Evolutionary conservation across 2,888 invertebrate genomes (phyloP).

Genomic region (Pammene fasciana): DNA sequence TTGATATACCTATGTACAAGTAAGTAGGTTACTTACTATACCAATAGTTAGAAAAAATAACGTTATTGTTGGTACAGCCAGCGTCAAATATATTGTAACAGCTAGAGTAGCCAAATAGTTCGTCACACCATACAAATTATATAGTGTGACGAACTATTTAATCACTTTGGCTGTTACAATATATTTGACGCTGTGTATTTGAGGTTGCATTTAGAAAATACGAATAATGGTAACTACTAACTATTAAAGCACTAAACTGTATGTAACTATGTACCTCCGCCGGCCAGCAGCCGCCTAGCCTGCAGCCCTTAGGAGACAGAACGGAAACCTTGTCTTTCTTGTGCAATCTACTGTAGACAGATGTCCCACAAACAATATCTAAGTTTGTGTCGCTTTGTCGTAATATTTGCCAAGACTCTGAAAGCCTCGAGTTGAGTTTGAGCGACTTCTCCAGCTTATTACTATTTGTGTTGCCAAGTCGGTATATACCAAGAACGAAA

Average conservation of each 20-base stretch:
- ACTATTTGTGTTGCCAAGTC: slow-evolving; percentile 43
- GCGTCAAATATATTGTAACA: too few relatives aligned
- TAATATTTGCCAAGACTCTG: slow-evolving; percentile 72
- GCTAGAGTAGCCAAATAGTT: too few relatives aligned
- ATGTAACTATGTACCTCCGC: too few relatives aligned
- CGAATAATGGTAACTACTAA: background rate
- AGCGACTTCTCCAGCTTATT: slow-evolving; percentile 41
- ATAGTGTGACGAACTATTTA: too few relatives aligned
- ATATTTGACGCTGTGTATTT: too few relatives aligned
- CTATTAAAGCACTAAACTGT: background rate
- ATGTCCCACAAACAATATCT: slow-evolving; percentile 73
- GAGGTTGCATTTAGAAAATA: background rate
- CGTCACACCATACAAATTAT: too few relatives aligned
- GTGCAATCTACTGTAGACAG: slow-evolving; percentile 58
- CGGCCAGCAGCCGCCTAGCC: slow-evolving; percentile 23
- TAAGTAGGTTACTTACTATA: too few relatives aligned
- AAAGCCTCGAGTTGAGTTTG: slow-evolving; percentile 49
- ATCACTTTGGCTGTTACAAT: too few relatives aligned
- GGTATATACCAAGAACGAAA: slow-evolving; percentile 19
- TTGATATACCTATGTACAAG: too few relatives aligned
- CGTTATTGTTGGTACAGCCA: too few relatives aligned
- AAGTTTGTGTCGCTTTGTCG: slow-evolving; percentile 74
- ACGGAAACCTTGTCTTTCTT: slow-evolving; percentile 37
- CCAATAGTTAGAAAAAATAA: too few relatives aligned
- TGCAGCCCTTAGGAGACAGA: slow-evolving; percentile 28